A percentile compares a stretch with the other conserved stretches of the same genome.
Conservation (phyloP, 2,888 invertebrate species). For the Leucophora obtusa region DNA sequence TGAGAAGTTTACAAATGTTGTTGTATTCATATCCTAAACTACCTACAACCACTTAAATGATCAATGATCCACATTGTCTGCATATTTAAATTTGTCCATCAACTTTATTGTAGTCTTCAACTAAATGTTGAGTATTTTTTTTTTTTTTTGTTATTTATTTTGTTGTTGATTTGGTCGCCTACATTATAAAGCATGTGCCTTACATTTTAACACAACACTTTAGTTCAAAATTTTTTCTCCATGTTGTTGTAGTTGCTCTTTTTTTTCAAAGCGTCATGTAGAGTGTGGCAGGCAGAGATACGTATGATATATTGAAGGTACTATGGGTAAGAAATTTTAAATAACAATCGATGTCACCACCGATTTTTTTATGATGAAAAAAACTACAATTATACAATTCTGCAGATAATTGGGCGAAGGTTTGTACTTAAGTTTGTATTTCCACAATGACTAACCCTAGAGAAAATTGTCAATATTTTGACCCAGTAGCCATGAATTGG, state of each 20-base stretch:
- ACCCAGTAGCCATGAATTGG: too few species aligned
- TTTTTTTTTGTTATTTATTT: neutral
- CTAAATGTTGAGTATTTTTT: conserved; percentile 4
- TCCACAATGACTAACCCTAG: too few species aligned
- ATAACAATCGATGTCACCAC: too few species aligned
- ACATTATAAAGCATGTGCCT: conserved; percentile 57
- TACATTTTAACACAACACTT: conserved; percentile 52
- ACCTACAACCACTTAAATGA: conserved; percentile 64
- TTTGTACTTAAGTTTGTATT: too few species aligned
- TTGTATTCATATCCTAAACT: conserved; percentile 17
- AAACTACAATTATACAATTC: too few species aligned
- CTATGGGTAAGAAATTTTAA: too few species aligned
- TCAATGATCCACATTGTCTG: conserved; percentile 65
- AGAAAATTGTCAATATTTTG: too few species aligned
- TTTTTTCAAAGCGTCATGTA: conserved; percentile 43
- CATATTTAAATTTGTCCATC: conserved; percentile 65
- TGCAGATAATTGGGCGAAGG: too few species aligned
- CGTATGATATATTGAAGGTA: too few species aligned
- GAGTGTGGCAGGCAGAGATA: conserved; percentile 21
- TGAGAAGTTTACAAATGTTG: conserved; percentile 1
- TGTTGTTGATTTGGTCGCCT: conserved; percentile 51
- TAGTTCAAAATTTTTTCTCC: conserved; percentile 43
- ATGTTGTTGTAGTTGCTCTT: conserved; percentile 44
- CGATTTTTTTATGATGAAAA: too few species aligned
- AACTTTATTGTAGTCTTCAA: conserved; percentile 47